These are phyloP conservation scores for Drosophila lowei DNA, from an alignment of 1,140 invertebrate species.

Conservation along the genomic window DNA sequence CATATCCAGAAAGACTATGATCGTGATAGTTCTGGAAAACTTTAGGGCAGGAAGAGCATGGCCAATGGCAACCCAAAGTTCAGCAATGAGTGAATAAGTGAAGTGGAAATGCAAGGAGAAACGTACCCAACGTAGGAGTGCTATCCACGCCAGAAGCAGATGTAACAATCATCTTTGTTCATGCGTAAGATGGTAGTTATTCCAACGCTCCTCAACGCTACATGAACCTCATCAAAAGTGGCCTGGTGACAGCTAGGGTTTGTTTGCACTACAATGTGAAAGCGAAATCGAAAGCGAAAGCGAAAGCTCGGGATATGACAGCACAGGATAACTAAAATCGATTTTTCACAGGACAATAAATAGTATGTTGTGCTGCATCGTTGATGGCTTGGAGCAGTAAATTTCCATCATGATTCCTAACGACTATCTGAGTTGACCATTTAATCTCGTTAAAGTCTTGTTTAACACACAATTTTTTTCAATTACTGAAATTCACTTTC, in stretches of 20 bases:
- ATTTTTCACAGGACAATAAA: slow-evolving; percentile 72
- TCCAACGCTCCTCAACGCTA: slow-evolving; percentile 23
- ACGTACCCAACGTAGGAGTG: slow-evolving; percentile 78
- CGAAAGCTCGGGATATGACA: slow-evolving; percentile 66
- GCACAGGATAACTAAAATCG: slow-evolving; percentile 63
- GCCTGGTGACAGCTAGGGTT: slow-evolving; percentile 15
- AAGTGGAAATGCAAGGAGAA: slow-evolving; percentile 4
- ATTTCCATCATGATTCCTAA: neutral
- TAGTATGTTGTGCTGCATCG: slow-evolving; percentile 25
- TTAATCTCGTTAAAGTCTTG: neutral
- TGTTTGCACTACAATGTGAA: slow-evolving; percentile 41
- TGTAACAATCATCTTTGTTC: slow-evolving; percentile 81
- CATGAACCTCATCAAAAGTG: slow-evolving; percentile 12
- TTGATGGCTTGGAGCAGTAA: neutral
- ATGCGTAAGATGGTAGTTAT: slow-evolving; percentile 44
- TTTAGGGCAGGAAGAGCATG: no score
- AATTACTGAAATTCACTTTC: neutral
- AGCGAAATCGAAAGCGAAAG: slow-evolving; percentile 20
- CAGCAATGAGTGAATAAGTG: slow-evolving; percentile 15
- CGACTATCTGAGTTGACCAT: neutral
- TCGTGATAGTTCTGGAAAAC: no score
- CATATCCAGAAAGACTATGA: no score
- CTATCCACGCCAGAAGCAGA: slow-evolving; percentile 80
- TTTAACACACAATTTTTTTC: neutral
- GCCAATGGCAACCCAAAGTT: no score